phyloP scores from a whole-genome alignment of 2,113 vertebrate genomes.

The Pyrgilauda ruficollis region DNA sequence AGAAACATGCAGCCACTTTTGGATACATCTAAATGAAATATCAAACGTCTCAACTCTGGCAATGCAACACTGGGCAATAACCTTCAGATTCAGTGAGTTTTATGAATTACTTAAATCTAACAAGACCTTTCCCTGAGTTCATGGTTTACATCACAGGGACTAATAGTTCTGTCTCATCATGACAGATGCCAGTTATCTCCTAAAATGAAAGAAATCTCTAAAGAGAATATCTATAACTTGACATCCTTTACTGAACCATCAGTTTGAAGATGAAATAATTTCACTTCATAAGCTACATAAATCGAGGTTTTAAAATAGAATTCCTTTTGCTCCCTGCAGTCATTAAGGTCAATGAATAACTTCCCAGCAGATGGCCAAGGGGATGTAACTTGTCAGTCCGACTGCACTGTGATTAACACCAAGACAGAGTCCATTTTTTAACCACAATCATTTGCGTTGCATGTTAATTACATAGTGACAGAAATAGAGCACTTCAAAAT shows the following conservation, averaged over 20 bases:
- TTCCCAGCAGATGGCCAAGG: neutral
- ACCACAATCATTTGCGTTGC: neutral
- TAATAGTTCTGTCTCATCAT: neutral
- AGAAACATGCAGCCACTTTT: neutral
- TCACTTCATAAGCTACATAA: neutral
- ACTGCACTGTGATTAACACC: neutral
- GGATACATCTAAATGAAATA: neutral
- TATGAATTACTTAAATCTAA: neutral
- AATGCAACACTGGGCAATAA: neutral
- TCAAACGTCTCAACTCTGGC: neutral
- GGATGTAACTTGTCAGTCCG: neutral
- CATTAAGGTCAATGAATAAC: neutral
- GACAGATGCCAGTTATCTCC: neutral
- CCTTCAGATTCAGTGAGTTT: neutral
- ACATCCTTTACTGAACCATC: neutral
- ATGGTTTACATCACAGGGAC: neutral
- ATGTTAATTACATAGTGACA: neutral
- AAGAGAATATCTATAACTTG: neutral
- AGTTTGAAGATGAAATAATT: neutral
- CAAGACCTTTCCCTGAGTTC: neutral
- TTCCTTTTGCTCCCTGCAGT: neutral
- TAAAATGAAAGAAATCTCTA: neutral
- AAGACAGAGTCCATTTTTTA: neutral
- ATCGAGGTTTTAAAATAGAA: neutral
- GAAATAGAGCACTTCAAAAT: neutral